Evolutionary conservation across 2,113 vertebrate genomes (phyloP), one percentile per base, ranked within the genome.

Genomic region (Sinosuthora webbiana): DNA sequence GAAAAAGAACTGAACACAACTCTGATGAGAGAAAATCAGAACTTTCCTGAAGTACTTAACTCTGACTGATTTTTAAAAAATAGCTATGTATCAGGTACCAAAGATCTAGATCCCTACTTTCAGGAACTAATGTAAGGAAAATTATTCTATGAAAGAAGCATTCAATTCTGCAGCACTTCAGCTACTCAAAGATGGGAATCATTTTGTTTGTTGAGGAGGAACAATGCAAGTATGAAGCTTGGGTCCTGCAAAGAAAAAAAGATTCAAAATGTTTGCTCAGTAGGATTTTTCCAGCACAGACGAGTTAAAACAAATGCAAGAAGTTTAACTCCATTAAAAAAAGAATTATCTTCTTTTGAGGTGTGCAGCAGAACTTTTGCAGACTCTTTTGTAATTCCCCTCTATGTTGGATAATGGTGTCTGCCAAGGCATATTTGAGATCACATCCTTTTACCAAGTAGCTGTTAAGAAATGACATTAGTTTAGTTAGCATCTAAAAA

Each of bases 391-490:
- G 22, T 35, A 80, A 55, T 70, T 86, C 27, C 44, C 22, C 52
- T 94, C 83, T 57, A 20, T 31, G 47, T 64, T 93, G 62, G 55
- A 87, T 95, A 97, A 94, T 73, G 65, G 71, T 67, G 31, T 44
- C 90, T 89, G 85, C 93, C 86, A 86, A 97, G 24, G 64, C 83
- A 86, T 79, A 97, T 83, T 83, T 96, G 85, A 70, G 94, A 92
- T 41, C 49, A 87, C 83, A 96, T 95, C 87, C 79, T 93, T 86
- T 97, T 97, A 96, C 82, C 77, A 93, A 80, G 62, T 91, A 97
- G 96, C 90, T 97, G 90, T 85, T 95, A 90, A 95, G 86, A 80
- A 92, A 76, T 59, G 42, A 63, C 87, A 85, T 74, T 87, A 87
- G 89, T 96, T 97, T 88, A 96, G 90, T 63, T 83, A 95, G 55